Conservation (phyloP, 1,140 invertebrate genomes). For the Caenorhabditis briggsae region DNA sequence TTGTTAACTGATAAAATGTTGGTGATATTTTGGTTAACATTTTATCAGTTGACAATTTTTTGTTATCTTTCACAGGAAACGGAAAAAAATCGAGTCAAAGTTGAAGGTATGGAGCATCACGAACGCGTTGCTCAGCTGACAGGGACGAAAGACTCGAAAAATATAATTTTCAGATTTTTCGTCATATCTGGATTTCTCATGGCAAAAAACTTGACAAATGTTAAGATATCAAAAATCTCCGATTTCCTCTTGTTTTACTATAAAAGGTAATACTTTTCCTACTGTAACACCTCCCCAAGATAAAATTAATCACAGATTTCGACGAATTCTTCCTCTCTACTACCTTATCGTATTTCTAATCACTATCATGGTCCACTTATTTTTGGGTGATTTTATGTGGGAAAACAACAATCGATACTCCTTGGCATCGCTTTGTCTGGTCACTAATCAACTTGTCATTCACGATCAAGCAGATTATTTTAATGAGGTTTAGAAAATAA, state of each 20-base stretch:
- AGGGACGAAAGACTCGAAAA: neutral
- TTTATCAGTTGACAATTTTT: no score
- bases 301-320: neutral
- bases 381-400: neutral
- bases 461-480: slow-evolving; percentile 43
- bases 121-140: no score
- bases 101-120: no score
- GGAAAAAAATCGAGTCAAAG: no score
- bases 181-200: slow-evolving; percentile 56
- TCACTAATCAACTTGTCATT: slow-evolving; percentile 52
- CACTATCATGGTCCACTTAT: neutral
- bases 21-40: no score
- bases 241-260: slow-evolving; percentile 16
- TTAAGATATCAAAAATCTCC: neutral
- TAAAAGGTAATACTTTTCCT: neutral
- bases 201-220: slow-evolving; percentile 15
- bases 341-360: neutral
- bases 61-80: no score
- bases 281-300: neutral
- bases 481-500: no score
- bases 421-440: neutral
- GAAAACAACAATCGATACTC: slow-evolving; percentile 10
- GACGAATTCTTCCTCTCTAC: slow-evolving; percentile 46
- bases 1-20: no score
- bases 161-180: slow-evolving; percentile 38